Evolutionary conservation across 2,797 vertebrate species (phyloP), one percentile per base, ranked within the genome.

Genomic region (Thunnus albacares): DNA sequence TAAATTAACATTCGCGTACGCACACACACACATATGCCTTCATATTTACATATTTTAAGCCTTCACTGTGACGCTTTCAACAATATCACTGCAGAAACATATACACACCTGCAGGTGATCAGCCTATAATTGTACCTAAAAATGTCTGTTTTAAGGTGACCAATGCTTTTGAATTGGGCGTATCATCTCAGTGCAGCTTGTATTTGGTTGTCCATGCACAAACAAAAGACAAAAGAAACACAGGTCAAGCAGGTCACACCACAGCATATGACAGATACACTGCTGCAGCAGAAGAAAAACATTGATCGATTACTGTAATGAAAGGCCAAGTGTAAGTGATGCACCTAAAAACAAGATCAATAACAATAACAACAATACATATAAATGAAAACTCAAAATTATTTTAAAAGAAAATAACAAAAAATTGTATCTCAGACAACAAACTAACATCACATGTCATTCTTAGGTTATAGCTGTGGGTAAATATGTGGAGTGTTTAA

Each of bases 121-220:
- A 70, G 26, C n/a, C n/a, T 20, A 12, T 58, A 41, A 35, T 22
- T 59, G 35, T 28, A 43, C 11, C 1, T 51, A 20, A 47, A 22
- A 55, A 22, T 38, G 1, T 24, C 22, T 49, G 9, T 30, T n/a
- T 35, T 14, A 22, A 17, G 58, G 10, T 43, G 20, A 53, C 5
- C 24, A 33, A 26, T 80, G 7, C 2, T 59, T 52, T 73, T 38
- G 3, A 61, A 28, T 13, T 41, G 69, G 7, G 33, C 53, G 49
- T 65, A 58, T 59, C 8, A 67, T 79, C 43, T 70, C 24, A 18
- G 12, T 45, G 26, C 33, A 55, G 5, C 33, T 41, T 63, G 59
- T 66, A 49, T 62, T 49, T 20, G 28, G 20, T 56, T 5, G 6
- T 20, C n/a, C 13, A 5, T 60, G 47, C 33, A 68, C 15, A 60